Percentiles rank a stretch among this genome's conserved stretches.
Evolutionary conservation across 2,797 vertebrate genomes (phyloP).

Genomic region (Oryzias sinensis): DNA sequence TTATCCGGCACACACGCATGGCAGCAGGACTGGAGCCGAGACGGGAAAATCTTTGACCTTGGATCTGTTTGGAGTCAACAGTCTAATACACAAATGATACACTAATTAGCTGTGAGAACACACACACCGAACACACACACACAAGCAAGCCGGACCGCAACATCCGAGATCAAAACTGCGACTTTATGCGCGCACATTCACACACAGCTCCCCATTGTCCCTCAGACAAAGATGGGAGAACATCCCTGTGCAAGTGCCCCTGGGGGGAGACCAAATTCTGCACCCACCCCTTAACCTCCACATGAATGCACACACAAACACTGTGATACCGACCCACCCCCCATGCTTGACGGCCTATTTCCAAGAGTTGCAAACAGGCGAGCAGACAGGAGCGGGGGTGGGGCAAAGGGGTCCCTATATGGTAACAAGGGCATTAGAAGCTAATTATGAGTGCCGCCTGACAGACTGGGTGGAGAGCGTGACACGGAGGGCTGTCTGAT

Average conservation of each 20-base stretch:
- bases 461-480: constrained; percentile 58
- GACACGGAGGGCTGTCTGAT: constrained; percentile 50
- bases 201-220: constrained; percentile 54
- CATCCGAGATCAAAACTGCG: constrained; percentile 22
- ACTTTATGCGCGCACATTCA: constrained; percentile 7
- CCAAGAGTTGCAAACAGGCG: constrained; percentile 67
- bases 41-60: constrained; percentile 63
- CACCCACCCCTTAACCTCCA: constrained; percentile 64
- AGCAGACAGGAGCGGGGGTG: constrained; percentile 62
- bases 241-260: constrained; percentile 56
- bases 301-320: constrained; percentile 38
- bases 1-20: constrained; percentile 2
- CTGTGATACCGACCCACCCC: constrained; percentile 56
- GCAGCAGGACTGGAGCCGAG: constrained; percentile 21
- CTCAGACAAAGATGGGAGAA: constrained; percentile 63
- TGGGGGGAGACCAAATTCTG: constrained; percentile 61
- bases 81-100: constrained; percentile 44
- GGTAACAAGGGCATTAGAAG: constrained; percentile 75
- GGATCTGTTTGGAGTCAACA: constrained; percentile 49
- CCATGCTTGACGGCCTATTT: constrained; percentile 57
- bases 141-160: not conserved
- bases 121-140: constrained; percentile 2
- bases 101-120: constrained; percentile 44
- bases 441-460: constrained; percentile 71
- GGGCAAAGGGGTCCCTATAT: constrained; percentile 60